Evolutionary conservation across 1,140 invertebrate species (phyloP).

Genomic region (Drosophila seguyi): DNA sequence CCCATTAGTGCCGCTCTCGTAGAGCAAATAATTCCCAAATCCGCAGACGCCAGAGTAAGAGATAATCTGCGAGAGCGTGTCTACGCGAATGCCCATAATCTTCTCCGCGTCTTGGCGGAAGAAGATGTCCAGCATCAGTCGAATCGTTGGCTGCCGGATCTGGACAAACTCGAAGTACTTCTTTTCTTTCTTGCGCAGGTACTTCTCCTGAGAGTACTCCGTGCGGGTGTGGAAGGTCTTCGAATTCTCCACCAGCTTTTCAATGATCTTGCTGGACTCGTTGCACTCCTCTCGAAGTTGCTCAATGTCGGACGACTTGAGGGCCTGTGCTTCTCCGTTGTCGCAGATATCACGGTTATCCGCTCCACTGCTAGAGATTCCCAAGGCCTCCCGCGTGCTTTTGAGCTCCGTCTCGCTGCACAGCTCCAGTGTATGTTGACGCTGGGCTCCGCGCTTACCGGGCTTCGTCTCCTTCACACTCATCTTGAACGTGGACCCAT

Average conservation of each 20-base stretch:
- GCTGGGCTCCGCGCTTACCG: constrained; percentile 84
- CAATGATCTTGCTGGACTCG: constrained; percentile 93
- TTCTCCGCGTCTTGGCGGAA: constrained; percentile 91
- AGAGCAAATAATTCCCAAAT: constrained; percentile 92
- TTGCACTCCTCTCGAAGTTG: constrained; percentile 90
- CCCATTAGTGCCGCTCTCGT: constrained; percentile 94
- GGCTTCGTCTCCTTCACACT: constrained; percentile 86
- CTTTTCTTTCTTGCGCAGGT: constrained; percentile 96
- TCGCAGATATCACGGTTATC: constrained; percentile 95
- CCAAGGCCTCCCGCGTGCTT: constrained; percentile 86
- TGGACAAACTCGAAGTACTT: constrained; percentile 94
- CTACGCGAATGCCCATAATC: constrained; percentile 92
- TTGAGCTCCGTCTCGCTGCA: constrained; percentile 86
- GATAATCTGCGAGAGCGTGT: constrained; percentile 94
- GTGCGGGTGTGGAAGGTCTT: constrained; percentile 94
- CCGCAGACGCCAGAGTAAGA: constrained; percentile 92
- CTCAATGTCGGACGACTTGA: constrained; percentile 92
- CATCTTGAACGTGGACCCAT: constrained; percentile 93
- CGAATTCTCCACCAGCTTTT: constrained; percentile 94
- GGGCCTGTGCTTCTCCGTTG: constrained; percentile 93
- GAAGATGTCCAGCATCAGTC: constrained; percentile 91
- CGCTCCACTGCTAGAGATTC: constrained; percentile 87
- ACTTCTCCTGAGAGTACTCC: constrained; percentile 97
- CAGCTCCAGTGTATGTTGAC: constrained; percentile 87
- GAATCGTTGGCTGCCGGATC: constrained; percentile 90